phyloP scores from a whole-genome alignment of 2,797 vertebrate species.

The Micropoecilia bifurca region DNA sequence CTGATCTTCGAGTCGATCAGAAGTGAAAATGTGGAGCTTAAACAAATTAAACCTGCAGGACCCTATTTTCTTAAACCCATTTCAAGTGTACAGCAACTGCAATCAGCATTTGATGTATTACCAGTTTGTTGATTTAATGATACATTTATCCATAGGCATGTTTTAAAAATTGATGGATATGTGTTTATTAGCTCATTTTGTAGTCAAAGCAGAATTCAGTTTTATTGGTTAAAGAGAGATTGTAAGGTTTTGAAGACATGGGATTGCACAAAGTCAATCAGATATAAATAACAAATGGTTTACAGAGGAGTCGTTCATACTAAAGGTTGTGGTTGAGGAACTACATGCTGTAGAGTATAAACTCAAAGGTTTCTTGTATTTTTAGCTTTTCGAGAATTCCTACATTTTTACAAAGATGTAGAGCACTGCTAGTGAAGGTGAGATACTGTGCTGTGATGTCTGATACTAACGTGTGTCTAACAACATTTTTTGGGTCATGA shows the following conservation, averaged over 20 bases:
- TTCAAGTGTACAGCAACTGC: slow-evolving; percentile 33
- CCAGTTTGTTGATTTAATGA: slow-evolving; percentile 41
- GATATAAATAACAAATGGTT: slow-evolving; percentile 40
- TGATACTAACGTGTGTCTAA: slow-evolving; percentile 74
- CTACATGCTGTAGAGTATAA: slow-evolving; percentile 63
- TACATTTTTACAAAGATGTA: slow-evolving; percentile 74
- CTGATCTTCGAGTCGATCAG: slow-evolving; percentile 49
- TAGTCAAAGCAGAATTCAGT: slow-evolving; percentile 62
- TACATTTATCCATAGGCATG: slow-evolving; percentile 58
- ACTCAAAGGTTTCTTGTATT: slow-evolving; percentile 65
- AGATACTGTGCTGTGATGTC: slow-evolving; percentile 76
- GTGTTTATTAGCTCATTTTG: slow-evolving; percentile 32
- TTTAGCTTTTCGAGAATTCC: slow-evolving; percentile 72
- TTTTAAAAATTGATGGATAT: slow-evolving; percentile 48
- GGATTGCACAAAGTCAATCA: slow-evolving; percentile 54
- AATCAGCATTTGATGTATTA: slow-evolving; percentile 50
- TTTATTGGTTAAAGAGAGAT: slow-evolving; percentile 52
- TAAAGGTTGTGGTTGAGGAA: slow-evolving; percentile 67
- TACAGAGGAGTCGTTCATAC: slow-evolving; percentile 55
- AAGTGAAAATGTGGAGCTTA: slow-evolving; percentile 40
- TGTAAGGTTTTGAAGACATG: slow-evolving; percentile 56
- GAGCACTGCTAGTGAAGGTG: slow-evolving; percentile 71
- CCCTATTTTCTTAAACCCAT: not conserved
- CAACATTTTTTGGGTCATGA: slow-evolving; percentile 67
- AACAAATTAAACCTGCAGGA: slow-evolving; percentile 1